These are phyloP conservation scores for Ormia ochracea DNA, from an alignment of 2,888 invertebrate genomes.

Conservation along the genomic window DNA sequence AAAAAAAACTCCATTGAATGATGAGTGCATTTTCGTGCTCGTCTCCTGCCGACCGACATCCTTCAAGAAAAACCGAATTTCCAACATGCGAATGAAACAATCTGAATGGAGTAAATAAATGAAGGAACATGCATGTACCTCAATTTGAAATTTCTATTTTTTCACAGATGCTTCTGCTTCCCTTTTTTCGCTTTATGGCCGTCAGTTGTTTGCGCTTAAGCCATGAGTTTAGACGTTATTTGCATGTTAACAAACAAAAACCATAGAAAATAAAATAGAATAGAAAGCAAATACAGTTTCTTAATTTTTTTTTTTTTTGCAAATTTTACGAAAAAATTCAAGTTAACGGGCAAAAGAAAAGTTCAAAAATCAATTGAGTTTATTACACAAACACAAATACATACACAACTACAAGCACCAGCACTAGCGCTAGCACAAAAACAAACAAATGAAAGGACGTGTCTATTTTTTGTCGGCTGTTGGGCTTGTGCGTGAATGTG, in stretches of 20 bases:
- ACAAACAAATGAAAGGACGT: slow-evolving; percentile 21
- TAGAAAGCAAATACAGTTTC: too few relatives aligned
- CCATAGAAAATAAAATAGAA: background rate
- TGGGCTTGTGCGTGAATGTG: background rate
- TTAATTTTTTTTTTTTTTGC: too few relatives aligned
- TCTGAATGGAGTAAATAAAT: too few relatives aligned
- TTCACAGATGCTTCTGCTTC: slow-evolving; percentile 51
- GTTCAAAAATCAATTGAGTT: slow-evolving; percentile 52
- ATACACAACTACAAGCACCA: too few relatives aligned
- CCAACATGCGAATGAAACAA: background rate
- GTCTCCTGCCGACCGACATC: slow-evolving; percentile 24
- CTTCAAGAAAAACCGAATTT: slow-evolving; percentile 23
- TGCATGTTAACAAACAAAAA: slow-evolving; percentile 16
- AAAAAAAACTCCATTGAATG: too few relatives aligned
- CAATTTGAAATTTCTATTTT: background rate
- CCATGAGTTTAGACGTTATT: slow-evolving; percentile 55
- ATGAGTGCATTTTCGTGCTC: slow-evolving; percentile 31
- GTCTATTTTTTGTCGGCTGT: background rate
- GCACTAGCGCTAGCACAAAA: too few relatives aligned
- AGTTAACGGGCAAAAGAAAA: slow-evolving; percentile 6
- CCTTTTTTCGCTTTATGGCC: slow-evolving; percentile 21
- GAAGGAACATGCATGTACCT: background rate
- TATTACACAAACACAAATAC: slow-evolving; percentile 27
- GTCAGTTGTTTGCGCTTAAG: slow-evolving; percentile 54
- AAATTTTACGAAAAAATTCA: slow-evolving; percentile 10